Evolutionary conservation across 2,113 vertebrate genomes (phyloP).

Genomic region (Falcunculus frontatus): DNA sequence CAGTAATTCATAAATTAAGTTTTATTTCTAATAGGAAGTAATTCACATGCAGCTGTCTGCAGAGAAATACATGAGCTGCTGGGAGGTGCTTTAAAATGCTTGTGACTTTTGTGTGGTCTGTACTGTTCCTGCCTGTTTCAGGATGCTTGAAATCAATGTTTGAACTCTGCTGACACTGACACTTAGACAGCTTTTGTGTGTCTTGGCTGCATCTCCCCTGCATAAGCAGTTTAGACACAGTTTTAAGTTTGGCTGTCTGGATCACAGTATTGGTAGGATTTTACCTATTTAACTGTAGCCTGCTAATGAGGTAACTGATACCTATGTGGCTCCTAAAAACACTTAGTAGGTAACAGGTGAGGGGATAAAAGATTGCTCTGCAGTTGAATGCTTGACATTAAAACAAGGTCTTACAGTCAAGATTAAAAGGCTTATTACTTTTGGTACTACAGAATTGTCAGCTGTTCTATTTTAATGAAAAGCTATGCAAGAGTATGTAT

Average conservation of each 20-base stretch:
- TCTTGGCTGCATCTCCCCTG: background rate
- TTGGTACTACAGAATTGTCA: background rate
- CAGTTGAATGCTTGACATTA: background rate
- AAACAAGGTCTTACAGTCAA: background rate
- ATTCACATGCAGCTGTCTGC: background rate
- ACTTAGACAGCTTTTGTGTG: fast-evolving
- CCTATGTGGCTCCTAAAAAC: background rate
- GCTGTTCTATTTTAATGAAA: background rate
- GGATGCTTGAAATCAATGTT: background rate
- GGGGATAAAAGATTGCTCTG: background rate
- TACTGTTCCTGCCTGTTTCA: background rate
- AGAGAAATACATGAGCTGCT: background rate
- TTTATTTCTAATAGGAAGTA: background rate
- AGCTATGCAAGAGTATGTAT: background rate
- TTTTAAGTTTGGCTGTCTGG: background rate
- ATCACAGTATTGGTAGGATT: background rate
- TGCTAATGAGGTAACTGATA: background rate
- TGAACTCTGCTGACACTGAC: background rate
- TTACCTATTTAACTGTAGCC: background rate
- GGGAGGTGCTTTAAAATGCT: background rate
- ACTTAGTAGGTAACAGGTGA: background rate
- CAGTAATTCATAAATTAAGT: background rate
- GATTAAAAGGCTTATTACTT: background rate
- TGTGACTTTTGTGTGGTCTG: background rate
- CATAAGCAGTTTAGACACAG: background rate